These are phyloP conservation scores for Cerceris rybyensis DNA, from an alignment of 2,888 invertebrate genomes.

Conservation along the genomic window DNA sequence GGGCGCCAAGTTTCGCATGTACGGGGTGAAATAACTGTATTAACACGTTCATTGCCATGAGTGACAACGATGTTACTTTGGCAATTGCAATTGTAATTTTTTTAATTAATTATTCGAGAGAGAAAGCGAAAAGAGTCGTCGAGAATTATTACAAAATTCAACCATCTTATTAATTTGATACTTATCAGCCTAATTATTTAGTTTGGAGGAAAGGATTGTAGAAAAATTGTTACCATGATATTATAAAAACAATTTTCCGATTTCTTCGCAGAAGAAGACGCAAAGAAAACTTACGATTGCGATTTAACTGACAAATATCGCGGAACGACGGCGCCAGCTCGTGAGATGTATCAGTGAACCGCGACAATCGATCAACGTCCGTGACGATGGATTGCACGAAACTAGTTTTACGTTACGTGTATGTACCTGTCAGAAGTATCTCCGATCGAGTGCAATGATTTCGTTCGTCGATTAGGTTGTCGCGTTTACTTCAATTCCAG, in stretches of 20 bases:
- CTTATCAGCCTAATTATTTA: no score
- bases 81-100: background rate
- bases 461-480: constrained; percentile 1
- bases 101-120: no score
- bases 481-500: background rate
- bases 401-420: constrained; percentile 34
- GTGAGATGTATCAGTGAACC: constrained; percentile 33
- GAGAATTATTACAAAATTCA: no score
- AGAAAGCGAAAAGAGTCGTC: no score
- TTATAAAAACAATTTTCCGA: background rate
- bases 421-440: constrained; percentile 36
- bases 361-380: constrained; percentile 47
- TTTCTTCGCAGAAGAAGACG: background rate
- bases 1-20: constrained; percentile 15
- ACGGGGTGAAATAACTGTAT: constrained; percentile 51
- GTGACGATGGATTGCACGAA: constrained; percentile 35
- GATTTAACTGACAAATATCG: constrained; percentile 33
- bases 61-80: constrained; percentile 27
- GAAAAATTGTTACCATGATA: no score
- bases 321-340: constrained; percentile 14
- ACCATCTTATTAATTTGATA: no score
- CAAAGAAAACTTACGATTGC: constrained; percentile 32
- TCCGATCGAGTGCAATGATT: background rate
- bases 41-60: constrained; percentile 51
- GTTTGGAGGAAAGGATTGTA: no score